These are phyloP conservation scores for Muscicapa comitata DNA, from an alignment of 2,797 vertebrate genomes.

Conservation along the genomic window DNA sequence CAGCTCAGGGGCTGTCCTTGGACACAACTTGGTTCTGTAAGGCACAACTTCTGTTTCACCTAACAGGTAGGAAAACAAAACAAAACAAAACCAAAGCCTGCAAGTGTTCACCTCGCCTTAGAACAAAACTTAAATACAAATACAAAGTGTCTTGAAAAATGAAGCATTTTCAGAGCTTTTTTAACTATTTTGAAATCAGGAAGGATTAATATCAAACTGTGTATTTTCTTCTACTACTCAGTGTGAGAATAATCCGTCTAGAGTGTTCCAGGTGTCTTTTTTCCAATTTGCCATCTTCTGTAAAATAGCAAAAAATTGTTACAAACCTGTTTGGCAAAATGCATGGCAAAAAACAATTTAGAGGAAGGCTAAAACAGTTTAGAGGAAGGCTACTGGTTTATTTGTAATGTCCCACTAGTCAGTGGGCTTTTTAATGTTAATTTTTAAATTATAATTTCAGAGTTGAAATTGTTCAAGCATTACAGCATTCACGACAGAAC, in stretches of 20 bases:
- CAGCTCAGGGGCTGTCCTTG: background rate
- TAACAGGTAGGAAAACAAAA: background rate
- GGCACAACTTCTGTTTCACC: background rate
- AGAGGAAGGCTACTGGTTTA: background rate
- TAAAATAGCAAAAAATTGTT: background rate
- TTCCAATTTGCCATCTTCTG: background rate
- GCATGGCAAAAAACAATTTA: fast-evolving
- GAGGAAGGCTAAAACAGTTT: background rate
- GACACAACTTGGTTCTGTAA: background rate
- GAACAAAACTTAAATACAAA: background rate
- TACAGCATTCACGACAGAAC: background rate
- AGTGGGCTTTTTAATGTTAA: background rate
- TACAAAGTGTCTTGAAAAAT: background rate
- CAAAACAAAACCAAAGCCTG: background rate
- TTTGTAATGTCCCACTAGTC: background rate
- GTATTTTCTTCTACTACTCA: background rate
- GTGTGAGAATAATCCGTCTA: background rate
- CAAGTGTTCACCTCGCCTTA: background rate
- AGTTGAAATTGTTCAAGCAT: background rate
- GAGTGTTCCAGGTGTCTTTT: background rate
- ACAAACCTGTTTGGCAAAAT: background rate
- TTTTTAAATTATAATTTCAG: background rate
- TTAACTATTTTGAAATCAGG: background rate
- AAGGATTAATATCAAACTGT: background rate
- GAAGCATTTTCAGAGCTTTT: background rate